Evolutionary conservation across 1,140 invertebrate genomes (phyloP).

Genomic region (Calephelis virginiensis): DNA sequence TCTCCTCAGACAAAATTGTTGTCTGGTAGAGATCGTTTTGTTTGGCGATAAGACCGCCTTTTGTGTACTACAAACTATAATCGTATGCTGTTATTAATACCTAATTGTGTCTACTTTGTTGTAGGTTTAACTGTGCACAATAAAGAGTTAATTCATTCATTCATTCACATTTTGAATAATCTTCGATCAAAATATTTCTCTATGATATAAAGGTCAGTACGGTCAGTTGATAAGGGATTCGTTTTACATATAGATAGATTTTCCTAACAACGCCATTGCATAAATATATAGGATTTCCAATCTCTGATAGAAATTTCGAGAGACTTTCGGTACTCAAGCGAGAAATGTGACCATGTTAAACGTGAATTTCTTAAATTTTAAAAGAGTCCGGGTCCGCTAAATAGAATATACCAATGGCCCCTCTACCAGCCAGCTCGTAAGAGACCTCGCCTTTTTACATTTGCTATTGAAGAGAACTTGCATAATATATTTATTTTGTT

Average conservation of each 20-base stretch:
- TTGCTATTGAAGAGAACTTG: constrained; percentile 64
- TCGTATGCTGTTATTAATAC: too few species aligned
- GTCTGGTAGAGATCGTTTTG: too few species aligned
- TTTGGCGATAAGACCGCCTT: too few species aligned
- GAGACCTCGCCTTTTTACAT: constrained; percentile 44
- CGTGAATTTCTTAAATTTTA: too few species aligned
- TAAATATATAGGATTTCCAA: constrained; percentile 26
- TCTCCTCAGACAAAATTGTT: too few species aligned
- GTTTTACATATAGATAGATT: constrained; percentile 42
- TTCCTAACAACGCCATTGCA: constrained; percentile 26
- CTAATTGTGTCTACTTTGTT: too few species aligned
- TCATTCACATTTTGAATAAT: not conserved
- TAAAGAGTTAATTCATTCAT: too few species aligned
- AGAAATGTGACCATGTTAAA: not conserved
- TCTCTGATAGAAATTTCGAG: constrained; percentile 20
- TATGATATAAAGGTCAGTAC: constrained; percentile 7
- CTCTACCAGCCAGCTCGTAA: too few species aligned
- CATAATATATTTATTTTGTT: constrained; percentile 53
- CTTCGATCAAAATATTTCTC: constrained; percentile 1
- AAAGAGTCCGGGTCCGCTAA: too few species aligned
- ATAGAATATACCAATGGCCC: too few species aligned
- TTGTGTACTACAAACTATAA: too few species aligned
- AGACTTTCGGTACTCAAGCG: constrained; percentile 2
- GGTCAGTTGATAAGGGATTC: constrained; percentile 28
- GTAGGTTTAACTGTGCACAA: too few species aligned